Conservation (phyloP, 2,113 vertebrate species). For the Atlantisia rogersi region DNA sequence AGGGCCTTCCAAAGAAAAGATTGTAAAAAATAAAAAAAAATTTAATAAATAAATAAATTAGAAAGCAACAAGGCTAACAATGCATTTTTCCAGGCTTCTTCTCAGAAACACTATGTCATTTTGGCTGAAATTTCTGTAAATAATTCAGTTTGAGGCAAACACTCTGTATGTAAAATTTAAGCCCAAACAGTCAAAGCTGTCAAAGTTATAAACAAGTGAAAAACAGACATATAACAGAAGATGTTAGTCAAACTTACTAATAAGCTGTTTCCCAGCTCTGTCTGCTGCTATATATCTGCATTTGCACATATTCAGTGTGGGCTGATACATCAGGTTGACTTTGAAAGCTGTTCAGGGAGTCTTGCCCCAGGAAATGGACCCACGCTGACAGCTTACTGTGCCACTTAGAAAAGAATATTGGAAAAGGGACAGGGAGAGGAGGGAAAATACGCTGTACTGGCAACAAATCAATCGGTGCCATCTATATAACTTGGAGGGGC, state of each 20-base stretch:
- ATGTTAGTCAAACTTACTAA: not conserved
- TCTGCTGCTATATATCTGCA: not conserved
- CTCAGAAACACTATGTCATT: slow-evolving; percentile 37
- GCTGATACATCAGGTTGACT: not conserved
- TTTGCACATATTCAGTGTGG: not conserved
- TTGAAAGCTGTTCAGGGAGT: not conserved
- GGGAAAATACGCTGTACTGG: not conserved
- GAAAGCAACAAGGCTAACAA: slow-evolving; percentile 12
- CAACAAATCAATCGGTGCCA: not conserved
- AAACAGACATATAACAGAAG: not conserved
- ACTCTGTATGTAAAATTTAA: not conserved
- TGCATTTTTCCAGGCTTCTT: slow-evolving; percentile 50
- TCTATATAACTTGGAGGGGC: not conserved
- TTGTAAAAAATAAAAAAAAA: not conserved
- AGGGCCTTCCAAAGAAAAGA: slow-evolving; percentile 48
- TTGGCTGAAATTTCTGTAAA: slow-evolving; percentile 7
- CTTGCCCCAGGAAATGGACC: not conserved
- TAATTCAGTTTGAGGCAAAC: not conserved
- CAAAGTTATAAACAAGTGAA: not conserved
- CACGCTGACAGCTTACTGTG: not conserved
- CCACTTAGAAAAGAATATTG: slow-evolving; percentile 16
- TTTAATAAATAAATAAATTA: not conserved
- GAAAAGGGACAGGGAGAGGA: not conserved
- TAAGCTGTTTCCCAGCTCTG: not conserved
- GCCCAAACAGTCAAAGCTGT: not conserved